Percentiles rank a stretch among this genome's conserved stretches.
These are phyloP conservation scores for Pheosia gnoma DNA, from an alignment of 2,888 invertebrate genomes.

Conservation along the genomic window DNA sequence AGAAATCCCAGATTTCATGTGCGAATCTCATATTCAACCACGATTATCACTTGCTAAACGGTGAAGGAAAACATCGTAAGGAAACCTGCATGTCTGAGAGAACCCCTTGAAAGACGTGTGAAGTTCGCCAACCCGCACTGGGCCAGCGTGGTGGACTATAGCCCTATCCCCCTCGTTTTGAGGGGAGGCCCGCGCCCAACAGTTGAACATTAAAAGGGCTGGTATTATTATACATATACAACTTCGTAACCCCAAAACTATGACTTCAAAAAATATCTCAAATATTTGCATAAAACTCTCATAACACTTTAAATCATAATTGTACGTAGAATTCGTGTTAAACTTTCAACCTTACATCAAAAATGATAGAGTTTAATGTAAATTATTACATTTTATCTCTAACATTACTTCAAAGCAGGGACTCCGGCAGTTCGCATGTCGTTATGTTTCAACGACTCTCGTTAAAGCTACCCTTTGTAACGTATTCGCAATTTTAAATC, in stretches of 20 bases:
- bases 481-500: slow-evolving; percentile 23
- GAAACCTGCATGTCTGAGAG: too few relatives aligned
- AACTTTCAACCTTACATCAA: background rate
- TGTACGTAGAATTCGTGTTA: background rate
- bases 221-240: too few relatives aligned
- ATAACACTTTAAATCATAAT: slow-evolving; percentile 27
- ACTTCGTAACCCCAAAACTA: slow-evolving; percentile 9
- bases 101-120: too few relatives aligned
- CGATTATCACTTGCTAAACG: too few relatives aligned
- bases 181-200: too few relatives aligned
- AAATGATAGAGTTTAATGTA: background rate
- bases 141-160: too few relatives aligned
- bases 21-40: too few relatives aligned
- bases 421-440: slow-evolving; percentile 27
- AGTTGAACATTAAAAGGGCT: too few relatives aligned
- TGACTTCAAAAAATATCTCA: slow-evolving; percentile 22
- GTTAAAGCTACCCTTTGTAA: slow-evolving; percentile 31
- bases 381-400: slow-evolving; percentile 3
- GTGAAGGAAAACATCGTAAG: too few relatives aligned
- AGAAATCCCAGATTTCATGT: too few relatives aligned
- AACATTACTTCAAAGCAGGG: slow-evolving; percentile 14
- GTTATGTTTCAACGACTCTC: slow-evolving; percentile 15
- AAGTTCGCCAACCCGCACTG: too few relatives aligned
- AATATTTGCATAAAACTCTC: slow-evolving; percentile 29
- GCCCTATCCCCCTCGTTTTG: too few relatives aligned